phyloP scores from a whole-genome alignment of 2,797 vertebrate genomes.

The Leuciscus waleckii region DNA sequence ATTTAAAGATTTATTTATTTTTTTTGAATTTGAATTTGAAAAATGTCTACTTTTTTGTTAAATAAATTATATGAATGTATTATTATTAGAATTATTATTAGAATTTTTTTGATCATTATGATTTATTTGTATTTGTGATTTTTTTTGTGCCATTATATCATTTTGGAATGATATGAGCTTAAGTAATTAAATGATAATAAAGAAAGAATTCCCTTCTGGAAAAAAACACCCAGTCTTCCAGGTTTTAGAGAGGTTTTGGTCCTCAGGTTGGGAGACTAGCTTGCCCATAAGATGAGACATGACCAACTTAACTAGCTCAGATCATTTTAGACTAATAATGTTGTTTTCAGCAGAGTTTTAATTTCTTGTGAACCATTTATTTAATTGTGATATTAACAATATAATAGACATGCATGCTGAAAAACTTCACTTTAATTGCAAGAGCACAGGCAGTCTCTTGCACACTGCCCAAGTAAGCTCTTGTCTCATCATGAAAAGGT shows the following conservation, averaged over 20 bases:
- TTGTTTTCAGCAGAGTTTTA: background rate
- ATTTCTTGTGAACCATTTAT: background rate
- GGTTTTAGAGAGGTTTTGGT: background rate
- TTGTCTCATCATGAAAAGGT: constrained; percentile 34
- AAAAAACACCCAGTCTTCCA: background rate
- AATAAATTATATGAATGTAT: background rate
- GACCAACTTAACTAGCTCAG: background rate
- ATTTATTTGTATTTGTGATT: background rate
- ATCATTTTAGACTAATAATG: background rate
- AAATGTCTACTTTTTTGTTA: background rate
- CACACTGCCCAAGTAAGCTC: constrained; percentile 7
- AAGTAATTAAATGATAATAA: background rate
- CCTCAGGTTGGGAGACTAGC: background rate
- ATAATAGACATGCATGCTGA: constrained; percentile 26
- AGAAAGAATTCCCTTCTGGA: background rate
- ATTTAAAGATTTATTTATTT: too few relatives aligned
- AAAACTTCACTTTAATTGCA: constrained; percentile 39
- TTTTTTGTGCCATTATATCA: background rate
- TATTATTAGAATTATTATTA: background rate
- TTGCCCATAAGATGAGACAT: background rate
- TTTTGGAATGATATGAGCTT: background rate
- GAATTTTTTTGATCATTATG: background rate
- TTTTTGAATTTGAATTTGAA: too few relatives aligned
- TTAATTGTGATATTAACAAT: constrained; percentile 13
- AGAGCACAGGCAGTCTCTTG: constrained; percentile 18